phyloP scores from a whole-genome alignment of 1,140 invertebrate genomes.

The Calycopis cecrops region DNA sequence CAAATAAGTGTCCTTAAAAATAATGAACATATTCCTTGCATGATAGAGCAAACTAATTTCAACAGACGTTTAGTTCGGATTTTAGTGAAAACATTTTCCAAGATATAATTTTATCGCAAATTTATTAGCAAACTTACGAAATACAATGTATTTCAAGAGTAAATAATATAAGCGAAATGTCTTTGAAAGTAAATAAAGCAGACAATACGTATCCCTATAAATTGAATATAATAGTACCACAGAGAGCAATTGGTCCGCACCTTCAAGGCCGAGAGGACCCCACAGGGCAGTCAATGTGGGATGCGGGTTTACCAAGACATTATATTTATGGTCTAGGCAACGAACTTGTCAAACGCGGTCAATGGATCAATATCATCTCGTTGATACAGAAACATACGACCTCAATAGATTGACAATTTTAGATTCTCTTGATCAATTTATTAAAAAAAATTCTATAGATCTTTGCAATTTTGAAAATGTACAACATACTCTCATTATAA shows the following conservation, averaged over 20 bases:
- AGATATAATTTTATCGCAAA: too few species aligned
- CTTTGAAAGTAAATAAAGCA: conserved; percentile 4
- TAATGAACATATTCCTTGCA: too few species aligned
- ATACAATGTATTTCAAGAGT: background rate
- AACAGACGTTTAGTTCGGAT: too few species aligned
- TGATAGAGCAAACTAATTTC: too few species aligned
- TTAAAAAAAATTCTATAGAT: too few species aligned
- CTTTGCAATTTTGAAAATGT: too few species aligned
- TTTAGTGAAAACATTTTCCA: too few species aligned
- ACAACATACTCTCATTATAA: too few species aligned
- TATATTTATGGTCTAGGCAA: conserved; percentile 14
- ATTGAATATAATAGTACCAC: conserved; percentile 28
- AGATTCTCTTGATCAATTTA: too few species aligned
- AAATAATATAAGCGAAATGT: background rate
- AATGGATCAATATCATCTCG: background rate
- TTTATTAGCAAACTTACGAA: background rate
- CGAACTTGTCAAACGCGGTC: conserved; percentile 3
- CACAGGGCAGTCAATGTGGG: conserved; percentile 21
- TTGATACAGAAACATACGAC: background rate
- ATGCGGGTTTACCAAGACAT: conserved; percentile 17
- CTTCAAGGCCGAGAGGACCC: conserved; percentile 19
- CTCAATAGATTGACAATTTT: too few species aligned
- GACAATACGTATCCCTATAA: conserved; percentile 15
- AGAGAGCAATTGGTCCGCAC: conserved; percentile 23
- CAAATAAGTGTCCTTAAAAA: too few species aligned